A percentile compares a stretch with the other conserved stretches of the same genome.
Evolutionary conservation across 53 echinoderm and acorn worm species (phyloP).

Genomic region (Hippasteria phrygiana): DNA sequence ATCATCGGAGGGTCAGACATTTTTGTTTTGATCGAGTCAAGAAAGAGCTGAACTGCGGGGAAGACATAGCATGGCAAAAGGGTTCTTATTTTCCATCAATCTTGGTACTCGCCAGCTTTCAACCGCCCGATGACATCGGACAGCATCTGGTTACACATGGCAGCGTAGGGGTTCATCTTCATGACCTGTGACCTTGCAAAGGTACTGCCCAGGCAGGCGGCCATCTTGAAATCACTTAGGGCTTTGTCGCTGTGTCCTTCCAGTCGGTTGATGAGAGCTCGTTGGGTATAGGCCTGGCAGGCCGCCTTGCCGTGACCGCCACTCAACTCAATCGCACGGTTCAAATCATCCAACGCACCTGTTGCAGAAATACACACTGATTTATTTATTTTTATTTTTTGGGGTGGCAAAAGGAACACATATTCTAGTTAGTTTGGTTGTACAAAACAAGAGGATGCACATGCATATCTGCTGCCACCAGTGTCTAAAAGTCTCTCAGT

Average conservation of each 20-base stretch:
- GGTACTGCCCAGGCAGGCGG: slow-evolving; percentile 85
- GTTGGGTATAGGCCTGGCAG: slow-evolving; percentile 88
- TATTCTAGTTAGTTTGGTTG: no score
- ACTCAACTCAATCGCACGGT: slow-evolving; percentile 91
- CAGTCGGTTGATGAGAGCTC: slow-evolving; percentile 84
- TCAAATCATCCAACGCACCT: slow-evolving; percentile 93
- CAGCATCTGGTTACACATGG: slow-evolving; percentile 99
- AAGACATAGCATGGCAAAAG: no score
- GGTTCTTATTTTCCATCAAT: slow-evolving; percentile 19
- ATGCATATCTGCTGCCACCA: no score
- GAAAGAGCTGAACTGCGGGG: no score
- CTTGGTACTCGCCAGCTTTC: slow-evolving; percentile 69
- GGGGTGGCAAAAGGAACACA: no score
- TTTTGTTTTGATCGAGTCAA: no score
- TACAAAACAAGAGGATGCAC: no score
- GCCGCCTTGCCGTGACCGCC: slow-evolving; percentile 78
- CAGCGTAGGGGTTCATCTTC: slow-evolving; percentile 94
- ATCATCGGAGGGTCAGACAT: no score
- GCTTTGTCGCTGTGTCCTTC: slow-evolving; percentile 81
- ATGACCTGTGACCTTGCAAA: slow-evolving; percentile 94
- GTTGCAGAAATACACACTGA: no score
- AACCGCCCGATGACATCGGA: slow-evolving; percentile 83
- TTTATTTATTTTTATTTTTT: no score
- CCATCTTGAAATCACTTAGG: slow-evolving; percentile 82
- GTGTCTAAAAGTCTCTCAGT: no score